Evolutionary conservation across 2,888 invertebrate genomes (phyloP).

Genomic region (Morinoia aosen): DNA sequence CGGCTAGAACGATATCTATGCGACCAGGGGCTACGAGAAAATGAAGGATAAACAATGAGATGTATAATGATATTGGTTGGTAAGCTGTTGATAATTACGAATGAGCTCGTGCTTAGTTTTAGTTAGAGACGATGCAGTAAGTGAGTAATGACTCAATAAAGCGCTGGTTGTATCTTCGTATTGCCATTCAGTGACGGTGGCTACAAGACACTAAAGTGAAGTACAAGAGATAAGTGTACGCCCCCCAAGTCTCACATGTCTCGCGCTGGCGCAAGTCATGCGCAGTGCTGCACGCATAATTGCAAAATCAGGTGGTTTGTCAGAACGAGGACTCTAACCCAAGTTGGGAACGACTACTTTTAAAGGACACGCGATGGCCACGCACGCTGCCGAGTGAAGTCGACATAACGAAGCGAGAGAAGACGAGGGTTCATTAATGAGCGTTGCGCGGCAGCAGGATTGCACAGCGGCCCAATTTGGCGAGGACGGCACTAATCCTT

Average conservation of each 20-base stretch:
- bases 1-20: not conserved
- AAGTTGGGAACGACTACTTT: not conserved
- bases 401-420: constrained; percentile 17
- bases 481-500: constrained; percentile 20
- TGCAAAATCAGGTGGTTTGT: not conserved
- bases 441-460: constrained; percentile 8
- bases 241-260: not conserved
- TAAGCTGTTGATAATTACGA: not conserved
- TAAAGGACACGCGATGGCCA: not conserved
- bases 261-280: not conserved
- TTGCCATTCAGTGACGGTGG: not conserved
- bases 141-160: not conserved
- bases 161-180: not conserved
- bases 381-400: not conserved
- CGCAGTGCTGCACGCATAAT: not conserved
- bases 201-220: not conserved
- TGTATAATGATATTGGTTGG: not conserved
- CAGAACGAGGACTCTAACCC: not conserved
- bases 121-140: not conserved
- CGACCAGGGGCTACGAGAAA: not conserved
- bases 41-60: not conserved
- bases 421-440: constrained; percentile 1
- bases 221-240: not conserved
- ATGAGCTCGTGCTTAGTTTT: not conserved
- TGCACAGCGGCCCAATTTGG: constrained; percentile 30